Evolutionary conservation across 2,888 invertebrate species (phyloP), one percentile per base, ranked within the genome.

Genomic region (Pristionchus entomophagus): DNA sequence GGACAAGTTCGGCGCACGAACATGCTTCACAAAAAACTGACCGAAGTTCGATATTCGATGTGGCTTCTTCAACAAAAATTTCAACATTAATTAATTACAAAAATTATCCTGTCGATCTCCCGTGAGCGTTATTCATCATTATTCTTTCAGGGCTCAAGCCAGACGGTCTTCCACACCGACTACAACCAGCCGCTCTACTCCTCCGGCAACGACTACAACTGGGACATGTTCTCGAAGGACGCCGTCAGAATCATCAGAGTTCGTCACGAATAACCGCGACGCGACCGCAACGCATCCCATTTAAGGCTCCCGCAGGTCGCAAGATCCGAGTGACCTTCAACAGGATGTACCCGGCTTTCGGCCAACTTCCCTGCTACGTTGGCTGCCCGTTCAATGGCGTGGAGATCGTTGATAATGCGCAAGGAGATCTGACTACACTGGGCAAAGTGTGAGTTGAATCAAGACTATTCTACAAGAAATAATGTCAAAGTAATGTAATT

Each of bases 131-230:
- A 10, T 45, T 45, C 45, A 26, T 8, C n/a, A 59, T 22, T 22
- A 26, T n/a, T n/a, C n/a, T 77, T 49, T 45, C 77, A 77, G 77
- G 49, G 45, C 41, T 29, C 80, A 26, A 14, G 17, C 80, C 32
- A 53, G 12, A 81, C 53, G 0, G 45, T 10, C 41, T 82, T 22
- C 59, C 38, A 45, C 53, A 19, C 19, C 0, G 51, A 22, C 38
- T 82, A 56, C 82, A n/a, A 82, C 19, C 38, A 56, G 38, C 14
- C 82, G 2, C 82, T 82, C 10, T 56, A 82, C 41, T n/a, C 26
- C 0, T 53, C 82, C 0, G 59, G 38, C 32, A 38, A 82, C 4
- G 29, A 56, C 38, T 56, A 45, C 59, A 82, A 82, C 82, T 82
- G 53, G 53, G 59, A 53, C 38, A 35, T 82, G 56, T 82, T 82